A percentile compares a stretch with the other conserved stretches of the same genome.
Conservation (phyloP, 1,140 invertebrate species). For the Sitobion miscanthi region DNA sequence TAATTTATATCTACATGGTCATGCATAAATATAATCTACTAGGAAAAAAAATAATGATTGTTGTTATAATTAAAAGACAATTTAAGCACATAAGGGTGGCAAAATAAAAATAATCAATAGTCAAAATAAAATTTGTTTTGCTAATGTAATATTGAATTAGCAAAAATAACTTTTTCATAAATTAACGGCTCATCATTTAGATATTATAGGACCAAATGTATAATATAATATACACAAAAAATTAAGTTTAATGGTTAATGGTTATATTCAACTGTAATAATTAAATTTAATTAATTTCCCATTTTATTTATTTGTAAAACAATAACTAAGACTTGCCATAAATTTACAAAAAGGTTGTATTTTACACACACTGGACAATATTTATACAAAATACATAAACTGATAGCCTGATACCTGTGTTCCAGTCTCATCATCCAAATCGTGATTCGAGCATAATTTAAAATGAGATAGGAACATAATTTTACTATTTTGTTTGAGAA, state of each 20-base stretch:
- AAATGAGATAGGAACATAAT: slow-evolving; percentile 57
- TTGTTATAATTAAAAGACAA: slow-evolving; percentile 25
- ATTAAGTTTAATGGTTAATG: not conserved
- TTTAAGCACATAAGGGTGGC: slow-evolving; percentile 50
- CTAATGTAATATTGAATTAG: slow-evolving; percentile 46
- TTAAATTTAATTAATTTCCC: not conserved
- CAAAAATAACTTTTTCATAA: slow-evolving; percentile 44
- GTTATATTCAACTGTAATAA: not conserved
- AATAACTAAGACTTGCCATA: slow-evolving; percentile 27
- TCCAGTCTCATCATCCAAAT: slow-evolving; percentile 56
- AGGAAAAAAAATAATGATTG: slow-evolving; percentile 37
- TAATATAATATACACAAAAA: not conserved
- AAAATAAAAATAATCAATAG: slow-evolving; percentile 52
- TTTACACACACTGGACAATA: slow-evolving; percentile 55
- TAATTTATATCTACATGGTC: slow-evolving; percentile 50
- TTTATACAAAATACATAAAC: slow-evolving; percentile 54
- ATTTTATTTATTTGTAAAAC: not conserved
- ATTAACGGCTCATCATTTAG: slow-evolving; percentile 15
- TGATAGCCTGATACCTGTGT: slow-evolving; percentile 56
- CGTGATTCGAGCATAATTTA: slow-evolving; percentile 54
- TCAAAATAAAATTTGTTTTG: slow-evolving; percentile 43
- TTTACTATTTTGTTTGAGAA: slow-evolving; percentile 55
- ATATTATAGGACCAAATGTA: not conserved
- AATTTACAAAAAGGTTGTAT: slow-evolving; percentile 52
- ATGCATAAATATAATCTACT: slow-evolving; percentile 49